These are phyloP conservation scores for Sceloporus undulatus DNA, from an alignment of 2,113 vertebrate genomes.

Conservation along the genomic window DNA sequence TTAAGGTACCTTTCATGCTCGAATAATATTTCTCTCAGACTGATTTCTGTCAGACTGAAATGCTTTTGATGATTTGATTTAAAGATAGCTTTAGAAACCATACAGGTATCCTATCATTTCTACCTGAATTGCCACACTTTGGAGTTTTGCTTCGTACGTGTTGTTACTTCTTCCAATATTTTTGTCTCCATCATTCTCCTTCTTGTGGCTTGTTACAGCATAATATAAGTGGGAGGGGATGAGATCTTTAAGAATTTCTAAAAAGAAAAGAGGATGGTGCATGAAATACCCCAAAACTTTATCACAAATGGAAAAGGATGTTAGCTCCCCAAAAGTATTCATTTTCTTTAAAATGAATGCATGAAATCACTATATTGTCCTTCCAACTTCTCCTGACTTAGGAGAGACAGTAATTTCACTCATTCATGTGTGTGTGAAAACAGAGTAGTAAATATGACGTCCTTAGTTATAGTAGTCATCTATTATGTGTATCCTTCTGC, in stretches of 20 bases:
- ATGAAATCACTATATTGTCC: background rate
- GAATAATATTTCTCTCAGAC: slow-evolving; percentile 5
- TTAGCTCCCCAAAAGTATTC: background rate
- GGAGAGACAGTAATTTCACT: no score
- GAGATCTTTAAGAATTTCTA: background rate
- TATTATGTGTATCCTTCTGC: background rate
- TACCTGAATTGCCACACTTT: background rate
- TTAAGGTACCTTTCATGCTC: slow-evolving; percentile 27
- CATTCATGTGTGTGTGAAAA: background rate
- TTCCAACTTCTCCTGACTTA: background rate
- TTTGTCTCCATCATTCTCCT: background rate
- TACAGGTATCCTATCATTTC: slow-evolving; percentile 17
- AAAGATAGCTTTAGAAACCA: slow-evolving; percentile 26
- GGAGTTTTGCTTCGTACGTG: background rate
- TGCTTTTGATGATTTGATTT: slow-evolving; percentile 31
- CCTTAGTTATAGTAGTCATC: background rate
- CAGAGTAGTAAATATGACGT: background rate
- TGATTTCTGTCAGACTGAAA: slow-evolving; percentile 28
- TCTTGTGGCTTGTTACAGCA: slow-evolving; percentile 6
- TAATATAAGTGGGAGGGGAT: background rate
- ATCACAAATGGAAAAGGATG: background rate
- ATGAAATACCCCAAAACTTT: no score
- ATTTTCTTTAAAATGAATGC: background rate
- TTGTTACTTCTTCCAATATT: background rate
- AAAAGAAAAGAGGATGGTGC: no score